These are phyloP conservation scores for Nannobrachium achirus DNA, from an alignment of 2,113 vertebrate genomes.

Conservation along the genomic window DNA sequence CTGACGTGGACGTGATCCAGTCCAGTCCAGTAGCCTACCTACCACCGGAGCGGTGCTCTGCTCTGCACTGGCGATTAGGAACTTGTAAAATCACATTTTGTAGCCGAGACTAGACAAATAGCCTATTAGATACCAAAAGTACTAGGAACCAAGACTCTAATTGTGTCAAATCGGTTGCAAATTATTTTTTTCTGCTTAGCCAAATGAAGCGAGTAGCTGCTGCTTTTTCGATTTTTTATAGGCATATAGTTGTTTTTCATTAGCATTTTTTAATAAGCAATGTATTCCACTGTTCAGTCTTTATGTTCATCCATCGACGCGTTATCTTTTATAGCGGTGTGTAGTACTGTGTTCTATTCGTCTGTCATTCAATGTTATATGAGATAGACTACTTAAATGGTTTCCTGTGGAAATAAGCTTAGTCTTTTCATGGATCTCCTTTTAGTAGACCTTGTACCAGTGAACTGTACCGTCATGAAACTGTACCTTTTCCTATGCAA, in stretches of 20 bases:
- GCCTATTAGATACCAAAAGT: background rate
- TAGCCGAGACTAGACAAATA: background rate
- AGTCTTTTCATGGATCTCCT: too few species aligned
- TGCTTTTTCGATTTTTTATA: background rate
- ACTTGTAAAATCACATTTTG: background rate
- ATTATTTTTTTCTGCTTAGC: background rate
- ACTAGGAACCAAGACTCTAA: background rate
- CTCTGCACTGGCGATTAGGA: background rate
- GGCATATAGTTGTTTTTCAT: too few species aligned
- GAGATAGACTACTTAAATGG: too few species aligned
- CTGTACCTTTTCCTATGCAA: too few species aligned
- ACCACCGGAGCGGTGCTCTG: background rate
- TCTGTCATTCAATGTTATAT: too few species aligned
- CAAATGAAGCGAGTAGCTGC: background rate
- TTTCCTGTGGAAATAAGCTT: too few species aligned
- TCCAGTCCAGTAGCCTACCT: too few species aligned
- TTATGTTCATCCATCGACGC: too few species aligned
- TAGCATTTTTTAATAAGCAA: background rate
- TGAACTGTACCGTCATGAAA: too few species aligned
- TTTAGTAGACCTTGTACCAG: too few species aligned
- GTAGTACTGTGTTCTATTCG: too few species aligned
- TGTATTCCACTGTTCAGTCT: background rate
- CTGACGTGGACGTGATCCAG: constrained; percentile 75
- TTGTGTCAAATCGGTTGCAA: background rate
- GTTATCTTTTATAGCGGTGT: too few species aligned